These are phyloP conservation scores for Carcina quercana DNA, from an alignment of 2,888 invertebrate genomes.

Conservation along the genomic window DNA sequence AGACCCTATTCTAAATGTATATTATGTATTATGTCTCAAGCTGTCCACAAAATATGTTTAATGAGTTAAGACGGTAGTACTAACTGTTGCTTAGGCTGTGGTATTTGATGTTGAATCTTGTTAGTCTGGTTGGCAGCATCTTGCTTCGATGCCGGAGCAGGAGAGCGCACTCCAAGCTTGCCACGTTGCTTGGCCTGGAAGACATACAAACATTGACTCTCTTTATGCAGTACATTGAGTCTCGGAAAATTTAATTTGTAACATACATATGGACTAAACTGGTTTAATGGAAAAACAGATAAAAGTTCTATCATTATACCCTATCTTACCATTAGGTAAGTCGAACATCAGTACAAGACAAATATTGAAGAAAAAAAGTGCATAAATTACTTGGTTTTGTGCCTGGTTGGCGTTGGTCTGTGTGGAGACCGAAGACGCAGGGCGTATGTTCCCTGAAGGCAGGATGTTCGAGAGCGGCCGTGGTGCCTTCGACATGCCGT, in stretches of 20 bases:
- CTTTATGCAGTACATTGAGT: no score
- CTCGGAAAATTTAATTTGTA: no score
- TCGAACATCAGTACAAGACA: neutral
- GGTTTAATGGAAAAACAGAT: neutral
- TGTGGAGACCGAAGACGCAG: conserved; percentile 89
- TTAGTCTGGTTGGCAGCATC: conserved; percentile 84
- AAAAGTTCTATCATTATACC: neutral
- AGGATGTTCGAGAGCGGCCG: conserved; percentile 75
- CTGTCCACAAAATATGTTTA: conserved; percentile 2
- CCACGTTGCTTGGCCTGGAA: conserved; percentile 79
- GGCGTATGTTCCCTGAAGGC: conserved; percentile 77
- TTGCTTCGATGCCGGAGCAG: conserved; percentile 80
- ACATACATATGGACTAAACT: neutral
- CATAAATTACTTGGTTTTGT: conserved; percentile 66
- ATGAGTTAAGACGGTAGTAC: no score
- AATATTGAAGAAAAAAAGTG: no score
- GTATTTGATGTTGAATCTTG: conserved; percentile 68
- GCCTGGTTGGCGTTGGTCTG: conserved; percentile 79
- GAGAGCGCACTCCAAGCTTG: conserved; percentile 76
- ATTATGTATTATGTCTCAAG: neutral
- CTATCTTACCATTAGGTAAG: neutral
- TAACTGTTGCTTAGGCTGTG: conserved; percentile 61
- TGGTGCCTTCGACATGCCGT: conserved; percentile 54
- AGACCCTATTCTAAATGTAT: no score
- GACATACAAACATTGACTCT: no score